Evolutionary conservation across 2,888 invertebrate species (phyloP).

Genomic region (Pandemis heparana): DNA sequence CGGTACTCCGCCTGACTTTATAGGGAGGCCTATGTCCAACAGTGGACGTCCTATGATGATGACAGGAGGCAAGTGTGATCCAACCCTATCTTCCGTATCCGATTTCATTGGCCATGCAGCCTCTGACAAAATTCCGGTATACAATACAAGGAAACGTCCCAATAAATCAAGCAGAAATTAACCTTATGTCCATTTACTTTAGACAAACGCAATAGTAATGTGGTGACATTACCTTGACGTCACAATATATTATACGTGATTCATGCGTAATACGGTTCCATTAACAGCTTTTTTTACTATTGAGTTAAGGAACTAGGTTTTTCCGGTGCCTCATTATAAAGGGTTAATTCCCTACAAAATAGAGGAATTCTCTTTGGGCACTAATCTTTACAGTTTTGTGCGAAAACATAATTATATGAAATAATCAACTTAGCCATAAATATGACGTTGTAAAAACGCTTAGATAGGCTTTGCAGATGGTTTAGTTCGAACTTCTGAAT

Average conservation of each 20-base stretch:
- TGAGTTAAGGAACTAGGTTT: neutral
- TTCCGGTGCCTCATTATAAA: neutral
- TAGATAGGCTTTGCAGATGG: too few species aligned
- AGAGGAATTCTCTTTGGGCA: neutral
- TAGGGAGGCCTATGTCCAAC: too few species aligned
- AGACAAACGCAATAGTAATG: neutral
- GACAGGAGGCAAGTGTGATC: neutral
- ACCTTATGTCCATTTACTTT: neutral
- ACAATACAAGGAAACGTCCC: neutral
- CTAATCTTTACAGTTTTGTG: neutral
- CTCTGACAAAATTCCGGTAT: neutral
- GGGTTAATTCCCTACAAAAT: slow-evolving; percentile 2
- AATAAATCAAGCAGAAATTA: neutral
- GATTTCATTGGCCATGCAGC: slow-evolving; percentile 2
- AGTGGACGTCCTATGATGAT: too few species aligned
- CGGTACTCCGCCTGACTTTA: too few species aligned
- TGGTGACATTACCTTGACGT: neutral
- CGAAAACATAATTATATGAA: neutral
- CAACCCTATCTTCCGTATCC: neutral
- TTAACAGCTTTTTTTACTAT: neutral
- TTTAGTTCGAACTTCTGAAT: too few species aligned
- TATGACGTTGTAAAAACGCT: too few species aligned
- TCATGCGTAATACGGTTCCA: neutral
- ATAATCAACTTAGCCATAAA: too few species aligned
- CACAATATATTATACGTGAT: neutral